Base-by-base conservation (phyloP, 2,797 vertebrate species). In the Euthynnus affinis region DNA sequence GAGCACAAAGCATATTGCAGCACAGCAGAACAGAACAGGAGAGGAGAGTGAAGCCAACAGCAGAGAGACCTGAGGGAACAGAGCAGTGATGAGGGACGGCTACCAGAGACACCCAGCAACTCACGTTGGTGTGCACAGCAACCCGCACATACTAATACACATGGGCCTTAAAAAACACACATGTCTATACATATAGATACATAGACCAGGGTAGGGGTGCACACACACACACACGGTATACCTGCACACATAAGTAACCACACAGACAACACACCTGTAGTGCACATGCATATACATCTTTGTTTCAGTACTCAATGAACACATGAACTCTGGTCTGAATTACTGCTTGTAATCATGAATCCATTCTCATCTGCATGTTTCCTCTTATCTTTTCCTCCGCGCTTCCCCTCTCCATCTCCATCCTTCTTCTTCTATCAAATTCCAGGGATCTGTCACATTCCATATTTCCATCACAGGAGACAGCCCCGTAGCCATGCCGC, bases 21-120 rank as follows among this genome's bases (percentile, higher is more conserved):
- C 25, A 23, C 25, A 67, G 70, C 63, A 72, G 68, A 87, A 81
- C 63, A 72, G 68, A 87, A 81, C 64, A 74, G 65, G 37, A 80
- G 75, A 76, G 68, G 40, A 64, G 48, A 84, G 67, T 51, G 68
- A 79, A 81, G 87, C 89, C 87, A 92, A 84, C 81, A 82, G 53
- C 78, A 78, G 66, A 85, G 66, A 85, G 80, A 87, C 86, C 91
- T 82, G 20, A 60, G 85, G 87, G 81, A 91, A 65, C 70, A 65
- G 51, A 85, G 81, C 84, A 76, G 89, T 81, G 90, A 91, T 93
- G 91, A 94, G 85, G 88, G 92, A 94, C 62, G 44, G 73, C 89
- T 92, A 92, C 89, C 93, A 93, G 91, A 92, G 89, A 92, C 89
- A 91, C 89, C 83, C 81, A 78, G 82, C 75, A 86, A 87, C 85